These are phyloP conservation scores for Thereva unica DNA, from an alignment of 2,888 invertebrate genomes.

Conservation along the genomic window DNA sequence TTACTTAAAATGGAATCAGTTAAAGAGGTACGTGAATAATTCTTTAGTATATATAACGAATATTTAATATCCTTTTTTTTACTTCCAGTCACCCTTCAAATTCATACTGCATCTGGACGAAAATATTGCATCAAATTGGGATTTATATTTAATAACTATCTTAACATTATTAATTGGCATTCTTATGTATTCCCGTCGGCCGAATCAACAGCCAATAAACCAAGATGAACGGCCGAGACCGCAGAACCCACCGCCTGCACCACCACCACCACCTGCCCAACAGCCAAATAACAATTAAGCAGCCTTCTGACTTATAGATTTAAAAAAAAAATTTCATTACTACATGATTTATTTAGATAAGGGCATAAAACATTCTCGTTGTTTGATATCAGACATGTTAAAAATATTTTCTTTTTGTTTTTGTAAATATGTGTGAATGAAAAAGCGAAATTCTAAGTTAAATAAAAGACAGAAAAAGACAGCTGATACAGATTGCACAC, in stretches of 20 bases:
- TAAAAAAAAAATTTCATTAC: not conserved
- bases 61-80: constrained; percentile 45
- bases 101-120: constrained; percentile 71
- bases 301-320: constrained; percentile 18
- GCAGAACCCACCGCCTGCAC: constrained; percentile 37
- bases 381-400: not conserved
- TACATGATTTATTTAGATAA: not conserved
- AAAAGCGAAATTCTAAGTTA: too few species aligned
- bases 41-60: not conserved
- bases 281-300: constrained; percentile 18
- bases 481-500: too few species aligned
- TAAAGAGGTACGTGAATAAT: constrained; percentile 65
- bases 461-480: too few species aligned
- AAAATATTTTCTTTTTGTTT: too few species aligned
- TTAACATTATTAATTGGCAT: constrained; percentile 81
- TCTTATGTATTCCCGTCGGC: constrained; percentile 78
- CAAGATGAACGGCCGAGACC: constrained; percentile 38
- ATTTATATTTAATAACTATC: constrained; percentile 84
- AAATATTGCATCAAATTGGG: constrained; percentile 86
- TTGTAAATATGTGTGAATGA: not conserved
- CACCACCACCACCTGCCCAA: constrained; percentile 34
- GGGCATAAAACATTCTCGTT: not conserved
- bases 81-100: constrained; percentile 66
- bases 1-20: constrained; percentile 74
- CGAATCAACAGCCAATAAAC: constrained; percentile 53